Evolutionary conservation across 2,113 vertebrate species (phyloP), one percentile per base, ranked within the genome.

Genomic region (Microtus richardsoni): DNA sequence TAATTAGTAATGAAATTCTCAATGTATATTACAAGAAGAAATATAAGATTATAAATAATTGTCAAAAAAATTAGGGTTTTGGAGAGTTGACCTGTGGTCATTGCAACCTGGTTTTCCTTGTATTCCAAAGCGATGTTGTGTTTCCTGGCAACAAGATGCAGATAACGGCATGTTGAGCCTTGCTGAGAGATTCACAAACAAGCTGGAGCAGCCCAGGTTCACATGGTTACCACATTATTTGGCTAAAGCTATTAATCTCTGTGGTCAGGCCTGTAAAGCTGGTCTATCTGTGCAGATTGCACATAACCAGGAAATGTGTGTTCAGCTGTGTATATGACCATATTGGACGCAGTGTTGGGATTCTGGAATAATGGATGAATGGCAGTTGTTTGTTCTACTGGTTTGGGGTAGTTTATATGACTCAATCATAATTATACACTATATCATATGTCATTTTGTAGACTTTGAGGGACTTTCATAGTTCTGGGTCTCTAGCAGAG

Each of bases 221-320:
- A 98, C 99, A 98, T 98, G 98, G 99, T 98, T 98, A 98, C 99
- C 60, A 96, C 98, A 97, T 98, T 98, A 97, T 98, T 98, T 98
- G 97, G 98, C 97, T 98, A 97, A 98, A 98, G 98, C 98, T 98
- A 98, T 98, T 99, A 98, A 98, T 99, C 98, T 98, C 75, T 98
- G 98, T 96, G 98, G 98, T 98, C 98, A 98, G 98, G 97, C 98
- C 96, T 93, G 98, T 98, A 98, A 96, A 98, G 96, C 98, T 98
- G 96, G 98, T 98, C 98, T 98, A 96, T 98, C 98, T 98, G 64
- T 98, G 71, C 98, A 98, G 96, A 97, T 97, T 98, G 98, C 97
- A 91, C 86, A 96, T 97, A 97, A 97, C 93, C 90, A 97, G 98
- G 98, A 98, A 98, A 95, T 91, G 97, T 96, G 97, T 97, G 97